These are phyloP conservation scores for Psilopsiagon aurifrons DNA, from an alignment of 2,113 vertebrate genomes.

Conservation along the genomic window DNA sequence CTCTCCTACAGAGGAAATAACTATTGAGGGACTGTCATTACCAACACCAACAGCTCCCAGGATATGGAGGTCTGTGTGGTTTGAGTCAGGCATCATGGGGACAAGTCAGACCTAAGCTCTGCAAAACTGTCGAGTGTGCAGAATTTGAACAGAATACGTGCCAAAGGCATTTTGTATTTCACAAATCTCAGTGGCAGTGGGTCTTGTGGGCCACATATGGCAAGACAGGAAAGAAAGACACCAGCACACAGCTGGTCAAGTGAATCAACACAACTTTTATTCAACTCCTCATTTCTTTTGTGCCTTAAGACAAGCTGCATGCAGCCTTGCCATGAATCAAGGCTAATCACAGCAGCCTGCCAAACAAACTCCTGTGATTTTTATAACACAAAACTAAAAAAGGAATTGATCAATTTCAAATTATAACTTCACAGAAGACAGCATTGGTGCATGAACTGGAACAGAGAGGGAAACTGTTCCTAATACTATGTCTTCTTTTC, in stretches of 20 bases:
- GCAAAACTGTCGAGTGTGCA: background rate
- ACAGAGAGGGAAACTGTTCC: background rate
- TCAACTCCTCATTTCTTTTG: background rate
- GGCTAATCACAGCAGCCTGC: background rate
- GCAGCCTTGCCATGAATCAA: background rate
- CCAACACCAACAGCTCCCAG: background rate
- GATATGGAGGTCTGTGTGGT: background rate
- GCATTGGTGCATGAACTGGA: background rate
- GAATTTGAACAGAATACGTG: background rate
- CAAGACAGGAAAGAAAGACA: background rate
- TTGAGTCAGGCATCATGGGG: background rate
- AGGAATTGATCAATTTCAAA: background rate
- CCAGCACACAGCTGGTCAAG: background rate
- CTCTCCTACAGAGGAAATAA: background rate
- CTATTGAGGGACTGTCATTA: background rate
- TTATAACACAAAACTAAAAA: background rate
- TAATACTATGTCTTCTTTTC: background rate
- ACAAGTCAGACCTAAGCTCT: background rate
- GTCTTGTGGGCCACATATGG: background rate
- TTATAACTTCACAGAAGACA: background rate
- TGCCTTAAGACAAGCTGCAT: background rate
- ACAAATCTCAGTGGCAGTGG: background rate
- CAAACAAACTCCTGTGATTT: background rate
- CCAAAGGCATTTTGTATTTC: background rate
- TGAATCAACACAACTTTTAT: rapidly evolving